phyloP scores from a whole-genome alignment of 2,797 vertebrate genomes.

The Pseudochirops corinnae region DNA sequence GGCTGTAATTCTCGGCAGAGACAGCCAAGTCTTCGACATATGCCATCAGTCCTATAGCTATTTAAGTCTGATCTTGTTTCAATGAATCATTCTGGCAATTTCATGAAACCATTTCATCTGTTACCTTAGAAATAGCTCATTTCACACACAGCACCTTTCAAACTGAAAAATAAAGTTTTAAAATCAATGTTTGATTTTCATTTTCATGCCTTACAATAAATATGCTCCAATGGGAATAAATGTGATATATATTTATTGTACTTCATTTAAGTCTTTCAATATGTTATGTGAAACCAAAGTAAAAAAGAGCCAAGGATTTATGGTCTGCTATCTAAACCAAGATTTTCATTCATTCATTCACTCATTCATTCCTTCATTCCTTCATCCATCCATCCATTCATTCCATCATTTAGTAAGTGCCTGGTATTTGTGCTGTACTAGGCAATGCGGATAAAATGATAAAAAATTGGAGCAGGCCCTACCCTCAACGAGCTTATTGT shows the following conservation, averaged over 20 bases:
- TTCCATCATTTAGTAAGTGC: not conserved
- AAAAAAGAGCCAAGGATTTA: not conserved
- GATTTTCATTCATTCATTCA: not conserved
- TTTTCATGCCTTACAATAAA: constrained; percentile 65
- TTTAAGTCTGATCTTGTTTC: constrained; percentile 20
- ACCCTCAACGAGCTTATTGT: not conserved
- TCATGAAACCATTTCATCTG: not conserved
- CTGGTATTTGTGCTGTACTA: not conserved
- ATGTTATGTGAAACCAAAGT: not conserved
- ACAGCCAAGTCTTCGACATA: not conserved
- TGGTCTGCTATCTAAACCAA: not conserved
- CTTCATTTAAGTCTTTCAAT: constrained; percentile 47
- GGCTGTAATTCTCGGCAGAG: not conserved
- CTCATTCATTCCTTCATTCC: too few species aligned
- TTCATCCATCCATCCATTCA: too few species aligned
- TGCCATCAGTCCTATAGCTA: not conserved
- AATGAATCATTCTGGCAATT: not conserved
- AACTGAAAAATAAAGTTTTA: not conserved
- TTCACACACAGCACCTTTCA: not conserved
- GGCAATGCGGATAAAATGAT: not conserved
- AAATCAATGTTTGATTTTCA: constrained; percentile 65
- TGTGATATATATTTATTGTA: constrained; percentile 61
- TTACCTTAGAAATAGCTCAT: constrained; percentile 3
- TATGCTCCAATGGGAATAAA: constrained; percentile 68
- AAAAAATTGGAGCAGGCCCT: not conserved